These are phyloP conservation scores for Chironomus riparius DNA, from an alignment of 2,888 invertebrate species.

Conservation along the genomic window DNA sequence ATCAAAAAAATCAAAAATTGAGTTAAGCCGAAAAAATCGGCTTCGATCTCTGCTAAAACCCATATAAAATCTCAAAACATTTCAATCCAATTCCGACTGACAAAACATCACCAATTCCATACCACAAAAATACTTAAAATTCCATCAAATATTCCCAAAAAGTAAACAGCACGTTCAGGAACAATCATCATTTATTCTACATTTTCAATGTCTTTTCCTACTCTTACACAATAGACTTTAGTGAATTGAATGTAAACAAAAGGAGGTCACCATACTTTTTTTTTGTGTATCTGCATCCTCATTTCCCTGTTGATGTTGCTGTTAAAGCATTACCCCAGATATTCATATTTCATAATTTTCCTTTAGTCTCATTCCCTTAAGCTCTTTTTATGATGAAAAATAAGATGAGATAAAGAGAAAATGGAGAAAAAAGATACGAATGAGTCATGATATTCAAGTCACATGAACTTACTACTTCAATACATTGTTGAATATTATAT, in stretches of 20 bases:
- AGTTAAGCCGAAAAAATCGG: too few relatives aligned
- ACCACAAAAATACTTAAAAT: not conserved
- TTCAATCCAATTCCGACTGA: too few relatives aligned
- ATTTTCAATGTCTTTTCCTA: not conserved
- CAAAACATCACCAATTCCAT: too few relatives aligned
- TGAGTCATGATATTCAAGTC: conserved; percentile 11
- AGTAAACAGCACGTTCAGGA: not conserved
- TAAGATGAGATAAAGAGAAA: not conserved
- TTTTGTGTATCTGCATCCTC: not conserved
- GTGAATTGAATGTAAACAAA: not conserved
- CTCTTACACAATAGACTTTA: not conserved
- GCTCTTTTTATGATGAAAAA: not conserved
- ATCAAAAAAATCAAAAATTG: too few relatives aligned
- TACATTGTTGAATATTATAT: too few relatives aligned
- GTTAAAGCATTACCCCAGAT: not conserved
- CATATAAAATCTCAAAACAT: too few relatives aligned
- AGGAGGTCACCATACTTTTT: conserved; percentile 6
- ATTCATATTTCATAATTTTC: not conserved
- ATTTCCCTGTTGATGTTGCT: not conserved
- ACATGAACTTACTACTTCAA: not conserved
- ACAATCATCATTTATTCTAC: not conserved
- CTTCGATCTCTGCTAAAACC: too few relatives aligned
- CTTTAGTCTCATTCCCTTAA: not conserved
- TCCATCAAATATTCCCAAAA: not conserved
- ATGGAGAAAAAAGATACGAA: not conserved